These are phyloP conservation scores for Amia ocellicauda DNA, from an alignment of 2,113 vertebrate species.

Conservation along the genomic window DNA sequence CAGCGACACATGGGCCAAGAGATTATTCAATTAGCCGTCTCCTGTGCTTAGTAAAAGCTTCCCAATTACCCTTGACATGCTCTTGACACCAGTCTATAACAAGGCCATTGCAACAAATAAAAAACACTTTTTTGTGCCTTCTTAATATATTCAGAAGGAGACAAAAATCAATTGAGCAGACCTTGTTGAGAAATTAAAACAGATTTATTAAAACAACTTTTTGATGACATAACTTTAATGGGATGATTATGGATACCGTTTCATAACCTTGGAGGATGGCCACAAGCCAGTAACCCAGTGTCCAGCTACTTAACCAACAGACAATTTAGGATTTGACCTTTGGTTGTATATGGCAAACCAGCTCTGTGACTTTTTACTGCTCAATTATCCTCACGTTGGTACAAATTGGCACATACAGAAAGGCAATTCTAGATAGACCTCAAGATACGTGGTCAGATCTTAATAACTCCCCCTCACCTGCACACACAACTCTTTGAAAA, in stretches of 20 bases:
- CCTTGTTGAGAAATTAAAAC: background rate
- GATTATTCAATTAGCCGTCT: conserved; percentile 11
- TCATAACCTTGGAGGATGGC: conserved; percentile 1
- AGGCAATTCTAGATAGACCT: too few relatives aligned
- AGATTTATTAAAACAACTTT: background rate
- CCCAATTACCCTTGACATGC: conserved; percentile 16
- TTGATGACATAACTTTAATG: too few relatives aligned
- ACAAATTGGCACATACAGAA: too few relatives aligned
- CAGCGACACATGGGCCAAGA: background rate
- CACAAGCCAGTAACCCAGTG: background rate
- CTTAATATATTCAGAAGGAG: background rate
- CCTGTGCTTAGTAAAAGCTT: background rate
- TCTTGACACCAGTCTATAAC: conserved; percentile 2
- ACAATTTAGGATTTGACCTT: too few relatives aligned
- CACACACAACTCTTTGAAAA: too few relatives aligned
- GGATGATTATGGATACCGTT: background rate
- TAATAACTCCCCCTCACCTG: too few relatives aligned
- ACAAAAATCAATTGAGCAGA: background rate
- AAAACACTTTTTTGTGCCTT: background rate
- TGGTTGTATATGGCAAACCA: too few relatives aligned
- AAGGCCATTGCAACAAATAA: conserved; percentile 1
- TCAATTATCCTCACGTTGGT: too few relatives aligned
- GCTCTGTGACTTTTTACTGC: too few relatives aligned
- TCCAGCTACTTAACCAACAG: too few relatives aligned
- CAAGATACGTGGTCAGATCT: too few relatives aligned